A percentile compares a stretch with the other conserved stretches of the same genome.
Evolutionary conservation across 2,888 invertebrate species (phyloP).

Genomic region (Rhagophthalmus giganteus): DNA sequence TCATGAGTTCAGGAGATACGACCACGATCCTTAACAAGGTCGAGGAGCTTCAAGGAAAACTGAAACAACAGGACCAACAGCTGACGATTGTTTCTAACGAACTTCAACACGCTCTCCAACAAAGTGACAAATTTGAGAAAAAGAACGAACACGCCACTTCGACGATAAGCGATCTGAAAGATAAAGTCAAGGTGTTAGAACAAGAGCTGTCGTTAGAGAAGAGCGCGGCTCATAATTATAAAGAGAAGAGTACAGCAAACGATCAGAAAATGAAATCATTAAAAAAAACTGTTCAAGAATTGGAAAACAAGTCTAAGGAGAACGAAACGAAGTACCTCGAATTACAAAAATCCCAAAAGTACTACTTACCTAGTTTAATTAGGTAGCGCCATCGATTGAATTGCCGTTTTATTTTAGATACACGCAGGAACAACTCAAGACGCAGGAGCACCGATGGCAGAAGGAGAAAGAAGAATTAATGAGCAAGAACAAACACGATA

Average conservation of each 20-base stretch:
- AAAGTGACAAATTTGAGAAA: slow-evolving; percentile 9
- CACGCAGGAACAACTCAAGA: slow-evolving; percentile 45
- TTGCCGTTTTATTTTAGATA: slow-evolving; percentile 36
- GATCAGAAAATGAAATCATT: slow-evolving; percentile 54
- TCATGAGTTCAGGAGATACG: slow-evolving; percentile 7
- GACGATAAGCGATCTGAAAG: slow-evolving; percentile 30
- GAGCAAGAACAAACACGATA: slow-evolving; percentile 44
- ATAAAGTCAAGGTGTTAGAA: slow-evolving; percentile 43
- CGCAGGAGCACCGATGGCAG: slow-evolving; percentile 46
- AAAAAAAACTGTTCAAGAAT: slow-evolving; percentile 53
- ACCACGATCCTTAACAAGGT: slow-evolving; percentile 1
- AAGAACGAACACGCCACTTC: neutral
- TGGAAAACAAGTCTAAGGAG: slow-evolving; percentile 54
- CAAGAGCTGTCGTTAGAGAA: slow-evolving; percentile 45
- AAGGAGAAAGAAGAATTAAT: slow-evolving; percentile 49
- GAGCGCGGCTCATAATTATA: slow-evolving; percentile 36
- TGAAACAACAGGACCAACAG: slow-evolving; percentile 29
- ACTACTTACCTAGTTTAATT: slow-evolving; percentile 5
- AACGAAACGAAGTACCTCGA: slow-evolving; percentile 50
- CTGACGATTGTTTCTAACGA: slow-evolving; percentile 1
- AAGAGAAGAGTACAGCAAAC: slow-evolving; percentile 36
- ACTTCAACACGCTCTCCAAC: slow-evolving; percentile 24
- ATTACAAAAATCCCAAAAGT: slow-evolving; percentile 37
- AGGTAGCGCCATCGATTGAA: neutral
- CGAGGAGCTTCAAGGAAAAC: slow-evolving; percentile 40